phyloP scores from a whole-genome alignment of 1,140 invertebrate species.

The Ceratoteleas bidentatus region DNA sequence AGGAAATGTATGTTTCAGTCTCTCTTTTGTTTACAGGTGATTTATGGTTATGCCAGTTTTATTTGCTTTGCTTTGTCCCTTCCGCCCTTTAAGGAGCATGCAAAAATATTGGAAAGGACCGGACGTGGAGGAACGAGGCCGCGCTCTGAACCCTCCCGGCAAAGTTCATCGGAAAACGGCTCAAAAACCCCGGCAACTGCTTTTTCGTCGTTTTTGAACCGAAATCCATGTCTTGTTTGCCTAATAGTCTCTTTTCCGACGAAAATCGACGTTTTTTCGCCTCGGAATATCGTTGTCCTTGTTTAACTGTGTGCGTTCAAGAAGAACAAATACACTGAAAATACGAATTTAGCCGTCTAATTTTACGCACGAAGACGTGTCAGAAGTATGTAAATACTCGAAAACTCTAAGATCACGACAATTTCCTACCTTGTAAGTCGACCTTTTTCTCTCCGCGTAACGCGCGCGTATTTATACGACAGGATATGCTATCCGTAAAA shows the following conservation, averaged over 20 bases:
- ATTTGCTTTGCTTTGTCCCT: slow-evolving; percentile 30
- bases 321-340: not conserved
- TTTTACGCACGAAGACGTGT: not conserved
- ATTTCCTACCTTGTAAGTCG: slow-evolving; percentile 9
- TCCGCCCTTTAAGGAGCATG: slow-evolving; percentile 18
- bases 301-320: not conserved
- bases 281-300: not conserved
- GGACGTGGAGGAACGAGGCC: not conserved
- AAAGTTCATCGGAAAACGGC: too few relatives aligned
- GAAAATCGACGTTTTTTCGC: not conserved
- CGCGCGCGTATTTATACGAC: slow-evolving; percentile 40
- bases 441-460: slow-evolving; percentile 27
- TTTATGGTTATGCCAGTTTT: slow-evolving; percentile 50
- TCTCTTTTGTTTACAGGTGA: slow-evolving; percentile 58
- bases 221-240: too few relatives aligned
- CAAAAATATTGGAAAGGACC: slow-evolving; percentile 18
- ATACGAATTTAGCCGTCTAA: not conserved
- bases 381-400: not conserved
- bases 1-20: slow-evolving; percentile 64
- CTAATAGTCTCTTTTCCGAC: not conserved
- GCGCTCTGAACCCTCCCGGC: too few relatives aligned
- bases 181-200: too few relatives aligned
- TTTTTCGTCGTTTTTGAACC: too few relatives aligned
- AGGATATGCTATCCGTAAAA: slow-evolving; percentile 54
- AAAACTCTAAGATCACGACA: slow-evolving; percentile 10